These are phyloP conservation scores for Brachionus manjavacas DNA, from an alignment of 1,140 invertebrate genomes.

Conservation along the genomic window DNA sequence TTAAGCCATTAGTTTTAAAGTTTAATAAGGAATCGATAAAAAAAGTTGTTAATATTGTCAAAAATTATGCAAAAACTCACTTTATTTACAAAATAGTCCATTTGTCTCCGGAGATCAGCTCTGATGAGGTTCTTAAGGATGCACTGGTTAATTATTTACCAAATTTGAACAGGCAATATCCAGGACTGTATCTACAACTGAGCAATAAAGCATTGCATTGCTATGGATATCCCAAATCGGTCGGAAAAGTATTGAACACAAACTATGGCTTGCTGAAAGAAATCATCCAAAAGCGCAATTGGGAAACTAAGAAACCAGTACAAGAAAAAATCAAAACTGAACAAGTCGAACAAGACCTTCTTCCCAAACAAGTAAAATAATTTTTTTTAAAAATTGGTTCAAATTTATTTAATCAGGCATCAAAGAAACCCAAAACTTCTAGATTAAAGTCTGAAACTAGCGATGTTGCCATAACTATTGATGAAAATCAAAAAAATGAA, in stretches of 20 bases:
- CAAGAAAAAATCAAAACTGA: not conserved
- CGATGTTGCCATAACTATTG: not conserved
- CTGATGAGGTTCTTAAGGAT: not conserved
- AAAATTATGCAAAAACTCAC: not conserved
- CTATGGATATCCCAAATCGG: conserved; percentile 18
- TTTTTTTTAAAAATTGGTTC: not conserved
- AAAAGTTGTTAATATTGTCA: not conserved
- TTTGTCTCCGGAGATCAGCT: not conserved
- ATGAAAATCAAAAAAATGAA: not conserved
- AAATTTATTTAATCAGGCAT: not conserved
- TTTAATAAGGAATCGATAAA: not conserved
- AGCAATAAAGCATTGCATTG: not conserved
- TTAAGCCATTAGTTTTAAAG: not conserved
- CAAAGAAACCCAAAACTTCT: not conserved
- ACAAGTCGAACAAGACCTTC: not conserved
- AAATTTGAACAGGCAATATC: not conserved
- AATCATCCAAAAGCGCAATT: not conserved
- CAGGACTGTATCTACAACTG: not conserved
- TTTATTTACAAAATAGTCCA: conserved; percentile 23
- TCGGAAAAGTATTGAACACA: not conserved
- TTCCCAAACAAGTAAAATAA: not conserved
- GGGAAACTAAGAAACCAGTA: not conserved
- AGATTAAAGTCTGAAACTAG: not conserved
- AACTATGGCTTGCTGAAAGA: not conserved
- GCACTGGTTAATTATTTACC: not conserved